Evolutionary conservation across 1,140 invertebrate species (phyloP), one percentile per base, ranked within the genome.

Genomic region (Halictus rubicundus): DNA sequence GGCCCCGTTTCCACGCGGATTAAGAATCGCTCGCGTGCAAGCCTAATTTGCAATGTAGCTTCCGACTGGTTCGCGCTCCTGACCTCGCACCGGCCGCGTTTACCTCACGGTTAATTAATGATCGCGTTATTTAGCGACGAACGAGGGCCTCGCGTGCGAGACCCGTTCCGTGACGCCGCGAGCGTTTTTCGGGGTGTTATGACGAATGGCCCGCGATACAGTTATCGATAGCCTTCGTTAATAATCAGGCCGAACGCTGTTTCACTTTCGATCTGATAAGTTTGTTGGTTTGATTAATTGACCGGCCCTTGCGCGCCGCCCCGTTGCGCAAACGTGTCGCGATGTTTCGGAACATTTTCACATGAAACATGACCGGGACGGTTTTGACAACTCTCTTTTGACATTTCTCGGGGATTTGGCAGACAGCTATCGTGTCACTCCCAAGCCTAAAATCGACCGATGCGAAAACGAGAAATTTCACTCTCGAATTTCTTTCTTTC

Each of bases 21-120:
- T 68, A 68, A 80, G 70, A 73, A 76, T 76, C 72, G 64, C 23
- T 76, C 65, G 64, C 63, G 65, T 49, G 66, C 52, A 66, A n/a
- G n/a, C 74, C 79, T 71, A 81, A 81, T 81, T 81, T 70, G 77
- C 74, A 66, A 65, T 2, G 49, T 19, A 2, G 57, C n/a, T 21
- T 52, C 9, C 42, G 2, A 5, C 16, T 12, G 46, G 14, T 64
- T 46, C 60, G 52, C 64, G 54, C 72, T 57, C 54, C 39, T 77
- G 14, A 46, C 42, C 42, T 46, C 10, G n/a, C n/a, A 46, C 9
- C n/a, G 59, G 1, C 23, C 21, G 73, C 79, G 39, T 42, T 69
- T 71, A 64, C 49, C 60, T 57, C 64, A 61, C 49, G 68, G 76
- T 69, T 78, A 81, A 81, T 81, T 78, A 81, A 81, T n/a, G 80